These are phyloP conservation scores for Sabatieria punctata DNA, from an alignment of 2,888 invertebrate species.

Conservation along the genomic window DNA sequence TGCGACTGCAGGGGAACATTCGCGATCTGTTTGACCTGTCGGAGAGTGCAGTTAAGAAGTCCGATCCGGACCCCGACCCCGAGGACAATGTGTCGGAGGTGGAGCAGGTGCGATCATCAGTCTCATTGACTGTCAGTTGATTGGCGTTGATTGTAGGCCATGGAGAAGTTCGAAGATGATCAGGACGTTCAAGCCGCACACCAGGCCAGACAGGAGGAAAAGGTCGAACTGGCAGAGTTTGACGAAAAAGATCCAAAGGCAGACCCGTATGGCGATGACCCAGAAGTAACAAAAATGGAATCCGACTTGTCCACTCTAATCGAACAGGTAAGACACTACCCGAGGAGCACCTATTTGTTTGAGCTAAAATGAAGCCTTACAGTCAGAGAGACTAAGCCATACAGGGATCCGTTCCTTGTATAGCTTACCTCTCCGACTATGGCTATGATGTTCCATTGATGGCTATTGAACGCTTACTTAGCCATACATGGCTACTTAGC, in stretches of 20 bases:
- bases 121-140: too few species aligned
- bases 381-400: too few species aligned
- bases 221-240: slow-evolving; percentile 6
- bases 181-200: slow-evolving; percentile 25
- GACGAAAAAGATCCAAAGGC: slow-evolving; percentile 9
- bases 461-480: too few species aligned
- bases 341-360: too few species aligned
- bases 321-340: too few species aligned
- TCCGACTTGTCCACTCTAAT: slow-evolving; percentile 34
- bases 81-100: not conserved
- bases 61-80: not conserved
- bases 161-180: slow-evolving; percentile 25
- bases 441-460: too few species aligned
- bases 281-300: slow-evolving; percentile 32
- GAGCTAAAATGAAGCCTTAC: too few species aligned
- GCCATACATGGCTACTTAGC: too few species aligned
- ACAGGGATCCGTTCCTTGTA: too few species aligned
- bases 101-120: not conserved
- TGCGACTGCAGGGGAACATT: slow-evolving; percentile 1
- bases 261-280: slow-evolving; percentile 20
- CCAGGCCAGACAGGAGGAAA: slow-evolving; percentile 18
- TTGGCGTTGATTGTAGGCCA: too few species aligned
- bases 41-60: slow-evolving; percentile 8
- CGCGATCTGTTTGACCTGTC: slow-evolving; percentile 25
- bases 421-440: too few species aligned